phyloP scores from a whole-genome alignment of 2,113 vertebrate genomes.

The Heloderma charlesbogerti region DNA sequence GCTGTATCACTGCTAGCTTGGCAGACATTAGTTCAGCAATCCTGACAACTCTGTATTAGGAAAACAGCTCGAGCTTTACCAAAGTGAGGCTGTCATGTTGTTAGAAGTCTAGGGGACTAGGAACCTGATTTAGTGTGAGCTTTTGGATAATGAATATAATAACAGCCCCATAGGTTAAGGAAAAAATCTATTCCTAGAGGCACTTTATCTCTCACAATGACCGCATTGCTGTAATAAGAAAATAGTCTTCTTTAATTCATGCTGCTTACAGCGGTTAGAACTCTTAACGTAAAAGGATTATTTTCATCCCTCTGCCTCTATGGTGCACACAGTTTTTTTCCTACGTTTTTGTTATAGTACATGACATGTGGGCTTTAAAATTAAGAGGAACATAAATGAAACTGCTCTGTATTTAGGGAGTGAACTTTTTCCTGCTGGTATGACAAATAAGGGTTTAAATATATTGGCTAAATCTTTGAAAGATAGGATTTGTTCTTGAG shows the following conservation, averaged over 20 bases:
- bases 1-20: slow-evolving; percentile 48
- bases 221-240: slow-evolving; percentile 36
- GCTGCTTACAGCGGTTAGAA: slow-evolving; percentile 17
- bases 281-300: slow-evolving; percentile 39
- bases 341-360: slow-evolving; percentile 37
- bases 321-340: background rate
- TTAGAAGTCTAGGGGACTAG: slow-evolving; percentile 46
- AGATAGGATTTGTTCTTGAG: slow-evolving; percentile 62
- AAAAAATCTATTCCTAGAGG: background rate
- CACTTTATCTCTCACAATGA: slow-evolving; percentile 22
- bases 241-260: slow-evolving; percentile 32
- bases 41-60: slow-evolving; percentile 43
- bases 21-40: slow-evolving; percentile 38
- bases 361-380: slow-evolving; percentile 47
- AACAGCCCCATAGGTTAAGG: slow-evolving; percentile 13
- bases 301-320: background rate
- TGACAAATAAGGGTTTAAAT: slow-evolving; percentile 56
- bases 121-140: slow-evolving; percentile 43
- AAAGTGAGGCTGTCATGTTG: slow-evolving; percentile 18
- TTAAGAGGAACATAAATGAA: slow-evolving; percentile 52
- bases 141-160: slow-evolving; percentile 44
- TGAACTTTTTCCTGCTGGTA: slow-evolving; percentile 47
- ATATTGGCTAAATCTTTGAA: slow-evolving; percentile 56
- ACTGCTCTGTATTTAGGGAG: slow-evolving; percentile 35
- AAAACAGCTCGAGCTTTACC: slow-evolving; percentile 51